Conservation (phyloP, 2,113 vertebrate genomes). For the Hucho hucho region DNA sequence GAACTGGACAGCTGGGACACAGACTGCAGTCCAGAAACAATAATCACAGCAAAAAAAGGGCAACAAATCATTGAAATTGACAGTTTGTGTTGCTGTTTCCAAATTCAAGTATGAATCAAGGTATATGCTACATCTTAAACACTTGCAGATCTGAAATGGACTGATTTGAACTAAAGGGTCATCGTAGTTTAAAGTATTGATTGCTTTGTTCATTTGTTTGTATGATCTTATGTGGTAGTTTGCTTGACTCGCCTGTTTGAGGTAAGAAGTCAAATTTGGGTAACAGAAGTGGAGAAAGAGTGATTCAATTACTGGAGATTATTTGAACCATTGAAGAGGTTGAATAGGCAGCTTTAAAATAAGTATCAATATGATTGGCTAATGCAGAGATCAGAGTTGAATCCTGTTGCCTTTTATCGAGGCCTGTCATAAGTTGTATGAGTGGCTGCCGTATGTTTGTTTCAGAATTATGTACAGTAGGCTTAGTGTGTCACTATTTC, state of each 20-base stretch:
- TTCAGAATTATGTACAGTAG: constrained; percentile 18
- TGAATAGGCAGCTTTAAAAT: too few relatives aligned
- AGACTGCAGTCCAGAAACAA: constrained; percentile 26
- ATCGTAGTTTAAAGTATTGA: too few relatives aligned
- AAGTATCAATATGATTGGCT: neutral
- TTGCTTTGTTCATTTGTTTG: too few relatives aligned
- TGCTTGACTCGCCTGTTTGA: neutral
- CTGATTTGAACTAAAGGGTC: too few relatives aligned
- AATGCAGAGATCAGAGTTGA: neutral
- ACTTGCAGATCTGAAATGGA: constrained; percentile 11
- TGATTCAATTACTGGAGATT: too few relatives aligned
- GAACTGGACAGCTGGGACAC: constrained; percentile 24
- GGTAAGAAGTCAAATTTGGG: neutral
- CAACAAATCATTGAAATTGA: neutral
- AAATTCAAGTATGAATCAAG: neutral
- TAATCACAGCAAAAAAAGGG: constrained; percentile 13
- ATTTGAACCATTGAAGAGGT: too few relatives aligned
- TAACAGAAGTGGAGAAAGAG: too few relatives aligned
- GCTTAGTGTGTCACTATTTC: constrained; percentile 18
- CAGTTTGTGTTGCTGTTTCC: constrained; percentile 19
- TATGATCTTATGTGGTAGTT: too few relatives aligned
- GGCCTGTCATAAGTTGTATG: neutral
- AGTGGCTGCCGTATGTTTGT: neutral
- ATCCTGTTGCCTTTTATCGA: constrained; percentile 12
- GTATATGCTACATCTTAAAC: neutral